Evolutionary conservation across 2,888 invertebrate genomes (phyloP).

Genomic region (Nymphalis polychloros): DNA sequence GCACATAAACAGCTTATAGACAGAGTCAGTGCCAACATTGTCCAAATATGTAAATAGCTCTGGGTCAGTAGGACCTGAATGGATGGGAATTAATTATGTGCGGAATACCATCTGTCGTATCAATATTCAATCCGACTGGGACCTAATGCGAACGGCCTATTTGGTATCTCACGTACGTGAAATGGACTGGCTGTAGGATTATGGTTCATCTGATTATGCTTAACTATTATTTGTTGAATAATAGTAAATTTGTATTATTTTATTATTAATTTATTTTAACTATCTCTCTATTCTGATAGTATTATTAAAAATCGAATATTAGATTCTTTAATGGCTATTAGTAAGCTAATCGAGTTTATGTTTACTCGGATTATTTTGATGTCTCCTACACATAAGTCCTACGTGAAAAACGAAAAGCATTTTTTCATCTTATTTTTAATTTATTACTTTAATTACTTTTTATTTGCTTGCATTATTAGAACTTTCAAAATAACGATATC

Average conservation of each 20-base stretch:
- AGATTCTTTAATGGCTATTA: background rate
- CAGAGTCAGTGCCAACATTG: constrained; percentile 34
- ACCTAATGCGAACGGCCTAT: constrained; percentile 41
- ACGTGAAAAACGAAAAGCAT: too few relatives aligned
- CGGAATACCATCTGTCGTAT: constrained; percentile 75
- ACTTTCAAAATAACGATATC: background rate
- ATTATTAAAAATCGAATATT: background rate
- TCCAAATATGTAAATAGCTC: constrained; percentile 54
- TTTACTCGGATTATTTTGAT: too few relatives aligned
- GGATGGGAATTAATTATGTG: constrained; percentile 76
- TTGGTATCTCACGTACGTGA: constrained; percentile 14
- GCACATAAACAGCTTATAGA: constrained; percentile 28
- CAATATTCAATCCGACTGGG: constrained; percentile 77
- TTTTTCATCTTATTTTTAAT: too few relatives aligned
- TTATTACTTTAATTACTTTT: too few relatives aligned
- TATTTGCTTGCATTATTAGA: background rate
- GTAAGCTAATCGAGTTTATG: background rate
- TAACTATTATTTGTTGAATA: background rate
- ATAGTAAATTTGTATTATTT: background rate
- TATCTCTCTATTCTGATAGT: background rate
- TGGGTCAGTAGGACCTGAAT: constrained; percentile 52
- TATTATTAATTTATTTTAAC: background rate
- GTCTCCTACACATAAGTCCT: too few relatives aligned
- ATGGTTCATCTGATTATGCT: background rate
- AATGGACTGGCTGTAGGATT: background rate